phyloP scores from a whole-genome alignment of 64 coral and sea anemone species.

The Orbicella faveolata region DNA sequence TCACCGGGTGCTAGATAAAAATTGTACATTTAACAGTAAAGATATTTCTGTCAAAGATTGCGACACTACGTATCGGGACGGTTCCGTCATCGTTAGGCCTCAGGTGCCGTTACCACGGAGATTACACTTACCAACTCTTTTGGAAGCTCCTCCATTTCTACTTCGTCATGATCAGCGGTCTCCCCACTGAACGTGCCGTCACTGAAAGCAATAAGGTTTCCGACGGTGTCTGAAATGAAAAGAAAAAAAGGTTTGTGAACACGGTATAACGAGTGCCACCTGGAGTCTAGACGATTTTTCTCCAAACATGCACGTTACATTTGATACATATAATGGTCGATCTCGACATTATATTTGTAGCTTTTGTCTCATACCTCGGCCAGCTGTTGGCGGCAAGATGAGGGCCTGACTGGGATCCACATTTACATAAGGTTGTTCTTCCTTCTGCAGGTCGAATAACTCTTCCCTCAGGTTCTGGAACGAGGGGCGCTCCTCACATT shows the following conservation, averaged over 20 bases:
- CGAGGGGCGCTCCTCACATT: slow-evolving; percentile 74
- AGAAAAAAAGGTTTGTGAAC: neutral
- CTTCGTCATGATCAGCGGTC: neutral
- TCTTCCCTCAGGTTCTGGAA: slow-evolving; percentile 58
- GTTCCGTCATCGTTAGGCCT: no score
- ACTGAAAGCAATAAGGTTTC: slow-evolving; percentile 20
- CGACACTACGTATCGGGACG: no score
- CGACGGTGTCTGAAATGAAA: slow-evolving; percentile 11
- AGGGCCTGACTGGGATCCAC: slow-evolving; percentile 69
- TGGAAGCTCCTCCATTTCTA: neutral
- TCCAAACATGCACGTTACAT: no score
- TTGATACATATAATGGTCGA: no score
- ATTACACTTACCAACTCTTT: neutral
- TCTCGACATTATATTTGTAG: no score
- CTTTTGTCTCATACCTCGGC: neutral
- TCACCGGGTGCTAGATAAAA: no score
- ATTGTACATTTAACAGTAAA: no score
- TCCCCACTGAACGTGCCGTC: slow-evolving; percentile 19
- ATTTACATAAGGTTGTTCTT: slow-evolving; percentile 88
- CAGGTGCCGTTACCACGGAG: neutral
- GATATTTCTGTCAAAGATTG: no score
- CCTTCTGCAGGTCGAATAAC: slow-evolving; percentile 82
- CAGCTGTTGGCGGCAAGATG: slow-evolving; percentile 60
- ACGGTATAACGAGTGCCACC: no score
- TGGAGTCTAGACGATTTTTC: no score